Evolutionary conservation across 2,888 invertebrate species (phyloP).

Genomic region (Drosophila buzzatii): DNA sequence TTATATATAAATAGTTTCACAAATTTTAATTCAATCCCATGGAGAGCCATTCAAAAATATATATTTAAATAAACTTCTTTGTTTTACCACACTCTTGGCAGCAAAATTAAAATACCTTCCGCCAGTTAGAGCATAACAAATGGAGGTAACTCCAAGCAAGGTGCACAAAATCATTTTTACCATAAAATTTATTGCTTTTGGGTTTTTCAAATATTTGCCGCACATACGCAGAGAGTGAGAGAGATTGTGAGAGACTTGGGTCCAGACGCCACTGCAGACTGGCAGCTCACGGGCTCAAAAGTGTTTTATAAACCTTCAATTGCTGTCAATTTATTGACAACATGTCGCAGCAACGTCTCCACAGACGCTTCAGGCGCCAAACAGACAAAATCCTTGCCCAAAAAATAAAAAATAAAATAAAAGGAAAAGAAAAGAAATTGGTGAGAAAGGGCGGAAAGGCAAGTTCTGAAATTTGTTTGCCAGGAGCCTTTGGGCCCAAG

Average conservation of each 20-base stretch:
- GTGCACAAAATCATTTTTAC: constrained; percentile 75
- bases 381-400: constrained; percentile 30
- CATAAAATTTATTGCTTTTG: constrained; percentile 77
- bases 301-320: constrained; percentile 80
- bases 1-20: no score
- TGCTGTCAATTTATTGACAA: constrained; percentile 82
- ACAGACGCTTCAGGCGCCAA: constrained; percentile 56
- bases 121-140: constrained; percentile 31
- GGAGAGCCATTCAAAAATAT: not conserved
- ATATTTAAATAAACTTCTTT: no score
- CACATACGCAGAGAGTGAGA: constrained; percentile 43
- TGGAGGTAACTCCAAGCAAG: constrained; percentile 43
- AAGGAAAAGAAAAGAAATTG: constrained; percentile 4
- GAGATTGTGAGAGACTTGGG: not conserved
- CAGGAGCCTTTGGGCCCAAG: constrained; percentile 60
- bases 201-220: constrained; percentile 48
- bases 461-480: constrained; percentile 68
- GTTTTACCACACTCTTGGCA: not conserved
- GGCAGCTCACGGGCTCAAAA: constrained; percentile 51
- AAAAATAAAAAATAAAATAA: constrained; percentile 13
- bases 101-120: not conserved
- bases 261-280: constrained; percentile 21
- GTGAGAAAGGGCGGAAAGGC: constrained; percentile 43
- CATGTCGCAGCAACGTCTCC: constrained; percentile 68
- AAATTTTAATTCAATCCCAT: no score